These are phyloP conservation scores for Silurus glanis DNA, from an alignment of 2,113 vertebrate species.

Conservation along the genomic window DNA sequence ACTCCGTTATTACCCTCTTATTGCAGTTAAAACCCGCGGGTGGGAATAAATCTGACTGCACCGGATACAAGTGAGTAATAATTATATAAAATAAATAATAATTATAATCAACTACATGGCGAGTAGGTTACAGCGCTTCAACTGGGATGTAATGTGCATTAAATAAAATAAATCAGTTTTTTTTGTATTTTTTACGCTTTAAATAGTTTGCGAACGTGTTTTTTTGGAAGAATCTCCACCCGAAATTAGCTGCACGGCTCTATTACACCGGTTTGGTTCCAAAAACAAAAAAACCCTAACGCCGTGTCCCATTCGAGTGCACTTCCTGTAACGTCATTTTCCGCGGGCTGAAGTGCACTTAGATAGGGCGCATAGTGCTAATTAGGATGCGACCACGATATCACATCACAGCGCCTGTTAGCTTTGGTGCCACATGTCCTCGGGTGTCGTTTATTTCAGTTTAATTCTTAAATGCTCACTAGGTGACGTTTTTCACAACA, in stretches of 20 bases:
- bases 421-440: neutral
- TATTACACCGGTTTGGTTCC: neutral
- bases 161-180: too few species aligned
- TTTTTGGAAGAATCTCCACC: neutral
- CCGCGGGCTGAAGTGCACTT: too few species aligned
- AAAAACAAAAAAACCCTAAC: neutral
- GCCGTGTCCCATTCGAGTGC: neutral
- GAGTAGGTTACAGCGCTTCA: neutral
- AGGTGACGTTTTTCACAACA: neutral
- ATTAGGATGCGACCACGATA: neutral
- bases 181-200: too few species aligned
- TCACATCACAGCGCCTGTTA: neutral
- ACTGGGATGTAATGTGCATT: too few species aligned
- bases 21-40: slow-evolving; percentile 5
- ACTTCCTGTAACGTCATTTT: neutral
- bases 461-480: neutral
- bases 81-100: neutral
- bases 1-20: too few species aligned
- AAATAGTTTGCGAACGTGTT: too few species aligned
- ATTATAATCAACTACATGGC: neutral
- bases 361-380: neutral
- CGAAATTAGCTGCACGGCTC: slow-evolving; percentile 5
- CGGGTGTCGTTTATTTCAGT: neutral
- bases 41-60: neutral
- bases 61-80: slow-evolving; percentile 39